Evolutionary conservation across 1,140 invertebrate species (phyloP), one percentile per base, ranked within the genome.

Genomic region (Ptiloglossa arizonensis): DNA sequence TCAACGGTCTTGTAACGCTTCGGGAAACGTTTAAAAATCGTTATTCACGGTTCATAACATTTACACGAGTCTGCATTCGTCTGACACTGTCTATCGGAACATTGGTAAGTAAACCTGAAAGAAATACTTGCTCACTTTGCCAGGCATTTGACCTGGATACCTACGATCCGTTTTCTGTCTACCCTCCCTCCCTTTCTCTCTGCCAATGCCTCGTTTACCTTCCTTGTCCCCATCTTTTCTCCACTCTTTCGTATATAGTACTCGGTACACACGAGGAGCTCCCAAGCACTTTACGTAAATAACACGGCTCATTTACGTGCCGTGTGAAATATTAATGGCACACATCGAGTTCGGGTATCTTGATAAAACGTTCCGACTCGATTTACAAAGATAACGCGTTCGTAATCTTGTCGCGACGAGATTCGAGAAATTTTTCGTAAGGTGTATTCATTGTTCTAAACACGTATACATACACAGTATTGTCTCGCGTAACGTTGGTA

Each of bases 61-160:
- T 63, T 17, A 13, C 46, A 5, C 24, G 46, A 52, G 24, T 22
- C 57, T 38, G 32, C 24, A 73, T 64, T 73, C 22, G 29, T 73
- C n/a, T 46, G 48, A 24, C 17, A 38, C 24, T n/a, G 32, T n/a
- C 46, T 64, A 50, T 64, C 54, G 19, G 46, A 1, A 6, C 46
- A 64, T 48, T 73, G 70, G 64, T 73, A 73, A 73, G 46, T 73
- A 73, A 38, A 73, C 59, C 59, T 38, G 70, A 73, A 64, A 41
- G 70, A 73, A 73, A 73, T 73, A 73, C 29, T 29, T 27, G 44
- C 22, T 48, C 54, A 35, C 38, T 70, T 69, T 41, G 46, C 48
- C 32, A 32, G 56, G n/a, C 75, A 67, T 77, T 77, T 60, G 75
- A 60, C 68, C 57, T 73, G 68, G 27, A 80, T 69, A 63, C 68